Base-by-base conservation (phyloP, 1,140 invertebrate species). In the Bombus polaris region DNA sequence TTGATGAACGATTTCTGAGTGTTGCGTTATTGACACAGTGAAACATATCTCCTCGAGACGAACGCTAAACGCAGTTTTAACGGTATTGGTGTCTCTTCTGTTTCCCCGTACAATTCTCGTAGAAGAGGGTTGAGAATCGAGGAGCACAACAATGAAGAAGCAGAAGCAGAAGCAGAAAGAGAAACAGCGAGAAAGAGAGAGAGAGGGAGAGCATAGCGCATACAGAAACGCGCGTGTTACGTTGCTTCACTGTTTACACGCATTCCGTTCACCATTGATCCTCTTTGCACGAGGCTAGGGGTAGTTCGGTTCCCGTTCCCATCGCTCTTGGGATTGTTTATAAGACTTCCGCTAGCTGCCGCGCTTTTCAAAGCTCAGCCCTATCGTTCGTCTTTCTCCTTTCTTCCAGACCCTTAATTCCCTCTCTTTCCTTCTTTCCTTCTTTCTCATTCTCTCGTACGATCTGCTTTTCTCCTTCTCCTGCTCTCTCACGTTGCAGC, bases 271-370 rank as follows among this genome's bases (percentile, higher is more conserved):
- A 57, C 79, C 90, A 89, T 89, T 92, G 91, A 92, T 92, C 91
- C 88, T 92, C 88, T 90, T 90, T 91, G 85, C 78, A 62, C 68
- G 75, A 80, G 39, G 66, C 42, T 66, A 66, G 70, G 80, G 82
- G 78, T 83, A 82, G 85, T 85, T 88, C 44, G 80, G 81, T 90
- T 74, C 73, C 75, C 86, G 86, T 88, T 92, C 84, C 86, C 90
- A 83, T 88, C 89, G 82, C 87, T 91, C 88, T 83, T 88, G 86
- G 89, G 89, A 89, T 93, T 93, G 91, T 93, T 93, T 93, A 93
- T 93, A 93, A 93, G 90, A 93, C 92, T 93, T 92, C 89, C 88
- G 91, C 86, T 87, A 79, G 90, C 88, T 92, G 90, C 89, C 92
- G 88, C 89, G 87, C 89, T 88, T 90, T 92, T 87, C 89, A 88